These are phyloP conservation scores for Caracal caracal DNA, from an alignment of 2,113 vertebrate species.

Conservation along the genomic window DNA sequence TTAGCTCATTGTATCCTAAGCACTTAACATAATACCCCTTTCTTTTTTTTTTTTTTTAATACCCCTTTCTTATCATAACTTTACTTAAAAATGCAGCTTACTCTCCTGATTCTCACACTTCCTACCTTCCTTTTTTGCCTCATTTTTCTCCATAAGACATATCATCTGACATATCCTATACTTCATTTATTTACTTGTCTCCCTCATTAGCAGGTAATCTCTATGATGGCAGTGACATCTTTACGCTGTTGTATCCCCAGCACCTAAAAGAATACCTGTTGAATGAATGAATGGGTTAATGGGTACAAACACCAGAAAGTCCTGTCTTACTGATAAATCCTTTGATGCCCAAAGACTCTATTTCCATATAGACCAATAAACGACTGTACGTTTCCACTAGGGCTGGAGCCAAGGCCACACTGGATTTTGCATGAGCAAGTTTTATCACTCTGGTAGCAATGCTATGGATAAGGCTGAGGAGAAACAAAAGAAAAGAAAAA, in stretches of 20 bases:
- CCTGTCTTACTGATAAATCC: slow-evolving; percentile 97
- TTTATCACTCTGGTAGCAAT: slow-evolving; percentile 99
- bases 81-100: neutral
- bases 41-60: too few species aligned
- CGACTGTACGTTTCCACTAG: slow-evolving; percentile 99
- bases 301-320: slow-evolving; percentile 20
- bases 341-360: slow-evolving; percentile 99
- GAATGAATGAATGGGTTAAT: neutral
- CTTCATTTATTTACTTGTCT: neutral
- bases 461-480: slow-evolving; percentile 96
- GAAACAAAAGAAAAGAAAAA: slow-evolving; percentile 41
- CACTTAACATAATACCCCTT: neutral
- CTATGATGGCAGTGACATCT: neutral
- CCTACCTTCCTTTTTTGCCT: neutral
- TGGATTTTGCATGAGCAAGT: slow-evolving; percentile 97
- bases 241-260: neutral
- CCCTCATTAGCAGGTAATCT: neutral
- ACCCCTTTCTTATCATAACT: neutral
- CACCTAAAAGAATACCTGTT: neutral
- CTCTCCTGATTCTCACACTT: neutral
- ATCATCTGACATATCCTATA: neutral
- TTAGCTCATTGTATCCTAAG: neutral
- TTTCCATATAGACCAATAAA: slow-evolving; percentile 99
- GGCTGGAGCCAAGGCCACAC: slow-evolving; percentile 94
- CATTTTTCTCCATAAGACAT: neutral